Percentiles rank a stretch among this genome's conserved stretches.
These are phyloP conservation scores for Leptoteleia sp. DNA, from an alignment of 1,140 invertebrate genomes.

Conservation along the genomic window DNA sequence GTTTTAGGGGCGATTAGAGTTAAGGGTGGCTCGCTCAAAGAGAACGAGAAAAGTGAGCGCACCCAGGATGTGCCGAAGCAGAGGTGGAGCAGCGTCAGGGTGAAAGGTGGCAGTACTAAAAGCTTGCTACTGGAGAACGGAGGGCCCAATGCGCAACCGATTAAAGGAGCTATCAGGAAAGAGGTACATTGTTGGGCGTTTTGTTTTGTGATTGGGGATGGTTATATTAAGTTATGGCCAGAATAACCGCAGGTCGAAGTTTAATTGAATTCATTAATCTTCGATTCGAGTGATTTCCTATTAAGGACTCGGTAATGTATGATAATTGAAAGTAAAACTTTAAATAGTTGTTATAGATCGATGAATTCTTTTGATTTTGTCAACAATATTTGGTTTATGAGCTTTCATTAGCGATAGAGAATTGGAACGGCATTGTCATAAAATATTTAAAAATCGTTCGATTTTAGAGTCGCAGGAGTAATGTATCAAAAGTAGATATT, in stretches of 20 bases:
- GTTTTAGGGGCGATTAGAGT: slow-evolving; percentile 69
- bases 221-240: neutral
- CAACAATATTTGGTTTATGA: too few relatives aligned
- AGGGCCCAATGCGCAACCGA: slow-evolving; percentile 70
- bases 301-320: too few relatives aligned
- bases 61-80: slow-evolving; percentile 71
- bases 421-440: too few relatives aligned
- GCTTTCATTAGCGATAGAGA: too few relatives aligned
- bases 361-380: too few relatives aligned
- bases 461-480: too few relatives aligned
- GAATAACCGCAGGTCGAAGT: neutral
- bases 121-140: slow-evolving; percentile 79
- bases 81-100: slow-evolving; percentile 78
- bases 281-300: too few relatives aligned
- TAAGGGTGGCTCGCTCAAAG: slow-evolving; percentile 74
- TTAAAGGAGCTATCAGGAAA: slow-evolving; percentile 74
- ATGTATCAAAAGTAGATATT: too few relatives aligned
- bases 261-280: slow-evolving; percentile 8
- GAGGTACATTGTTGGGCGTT: slow-evolving; percentile 72
- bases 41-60: slow-evolving; percentile 69
- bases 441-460: too few relatives aligned
- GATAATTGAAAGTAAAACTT: too few relatives aligned
- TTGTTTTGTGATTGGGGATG: neutral
- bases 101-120: slow-evolving; percentile 79
- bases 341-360: too few relatives aligned